Evolutionary conservation across 2,113 vertebrate genomes (phyloP).

Genomic region (Notiomystis cincta): DNA sequence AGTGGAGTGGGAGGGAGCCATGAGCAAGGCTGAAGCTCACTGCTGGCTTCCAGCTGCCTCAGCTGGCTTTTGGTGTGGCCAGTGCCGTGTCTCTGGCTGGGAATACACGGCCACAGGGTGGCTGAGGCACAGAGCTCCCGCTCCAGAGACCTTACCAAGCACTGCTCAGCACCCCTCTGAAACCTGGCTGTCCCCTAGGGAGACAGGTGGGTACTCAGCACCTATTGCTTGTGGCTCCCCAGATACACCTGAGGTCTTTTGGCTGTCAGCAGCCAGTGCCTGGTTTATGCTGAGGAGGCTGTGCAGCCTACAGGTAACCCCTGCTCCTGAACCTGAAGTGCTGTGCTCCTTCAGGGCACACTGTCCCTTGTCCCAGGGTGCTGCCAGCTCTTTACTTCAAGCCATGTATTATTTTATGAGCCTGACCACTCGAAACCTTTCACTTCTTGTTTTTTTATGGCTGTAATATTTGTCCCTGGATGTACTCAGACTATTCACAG

Average conservation of each 20-base stretch:
- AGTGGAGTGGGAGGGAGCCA: background rate
- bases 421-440: background rate
- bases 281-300: background rate
- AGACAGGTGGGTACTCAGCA: background rate
- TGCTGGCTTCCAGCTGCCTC: background rate
- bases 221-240: background rate
- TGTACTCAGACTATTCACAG: background rate
- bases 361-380: background rate
- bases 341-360: background rate
- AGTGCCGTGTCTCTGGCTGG: background rate
- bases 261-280: fast-evolving
- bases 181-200: background rate
- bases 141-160: background rate
- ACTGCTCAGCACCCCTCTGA: background rate
- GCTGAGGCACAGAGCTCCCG: background rate
- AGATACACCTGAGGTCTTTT: background rate
- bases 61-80: fast-evolving
- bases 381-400: background rate
- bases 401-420: background rate
- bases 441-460: background rate
- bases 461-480: background rate
- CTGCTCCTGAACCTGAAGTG: background rate
- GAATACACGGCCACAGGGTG: background rate
- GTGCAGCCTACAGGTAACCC: background rate
- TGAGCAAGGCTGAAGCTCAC: background rate